Percentiles rank a stretch among this genome's conserved stretches.
Conservation (phyloP, 1,140 invertebrate genomes). For the Eurosta solidaginis region DNA sequence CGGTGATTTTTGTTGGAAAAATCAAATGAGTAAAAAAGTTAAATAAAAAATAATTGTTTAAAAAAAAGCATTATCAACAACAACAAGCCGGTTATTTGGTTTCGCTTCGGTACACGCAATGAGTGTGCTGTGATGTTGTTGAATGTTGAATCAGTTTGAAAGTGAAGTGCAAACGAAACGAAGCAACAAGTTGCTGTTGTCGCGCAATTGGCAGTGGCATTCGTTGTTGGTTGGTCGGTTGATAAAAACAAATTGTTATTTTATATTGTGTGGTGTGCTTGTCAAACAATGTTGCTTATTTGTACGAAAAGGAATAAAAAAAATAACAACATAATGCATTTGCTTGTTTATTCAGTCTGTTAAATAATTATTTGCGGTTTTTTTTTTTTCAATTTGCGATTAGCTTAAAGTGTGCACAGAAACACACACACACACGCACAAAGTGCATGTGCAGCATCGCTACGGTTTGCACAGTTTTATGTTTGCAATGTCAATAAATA, state of each 20-base stretch:
- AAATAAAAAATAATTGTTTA: background rate
- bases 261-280: background rate
- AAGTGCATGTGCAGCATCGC: background rate
- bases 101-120: background rate
- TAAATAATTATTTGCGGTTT: background rate
- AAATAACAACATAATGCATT: background rate
- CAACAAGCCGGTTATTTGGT: background rate
- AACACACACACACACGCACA: too few species aligned
- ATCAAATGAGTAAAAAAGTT: background rate
- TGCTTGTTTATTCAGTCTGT: background rate
- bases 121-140: too few species aligned
- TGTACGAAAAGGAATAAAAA: too few species aligned
- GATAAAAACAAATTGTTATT: background rate
- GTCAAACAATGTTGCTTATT: background rate
- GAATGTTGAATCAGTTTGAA: constrained; percentile 13
- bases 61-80: constrained; percentile 1
- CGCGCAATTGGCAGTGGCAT: background rate
- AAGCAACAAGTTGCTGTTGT: constrained; percentile 24
- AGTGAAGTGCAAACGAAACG: constrained; percentile 20
- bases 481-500: background rate
- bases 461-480: background rate
- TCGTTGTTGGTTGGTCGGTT: constrained; percentile 14
- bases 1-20: constrained; percentile 1
- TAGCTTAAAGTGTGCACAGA: background rate
- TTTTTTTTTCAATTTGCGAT: background rate